Percentiles rank a stretch among this genome's conserved stretches.
These are phyloP conservation scores for Geotrupes spiniger DNA, from an alignment of 2,888 invertebrate species.

Conservation along the genomic window DNA sequence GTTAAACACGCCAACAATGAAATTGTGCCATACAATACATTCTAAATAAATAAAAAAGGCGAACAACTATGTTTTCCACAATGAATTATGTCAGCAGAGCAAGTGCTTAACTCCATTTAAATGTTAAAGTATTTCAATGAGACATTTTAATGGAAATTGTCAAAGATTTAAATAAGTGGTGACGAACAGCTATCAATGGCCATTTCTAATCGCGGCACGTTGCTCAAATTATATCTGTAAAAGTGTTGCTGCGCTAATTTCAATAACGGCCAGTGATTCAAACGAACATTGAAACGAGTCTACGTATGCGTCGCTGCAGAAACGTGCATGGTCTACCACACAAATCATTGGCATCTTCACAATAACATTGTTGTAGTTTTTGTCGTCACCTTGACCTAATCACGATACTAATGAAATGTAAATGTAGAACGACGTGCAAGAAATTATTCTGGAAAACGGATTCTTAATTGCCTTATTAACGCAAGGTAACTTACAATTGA, in stretches of 20 bases:
- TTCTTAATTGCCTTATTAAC: too few species aligned
- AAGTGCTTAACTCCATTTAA: background rate
- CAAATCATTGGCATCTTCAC: constrained; percentile 24
- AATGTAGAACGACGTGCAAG: background rate
- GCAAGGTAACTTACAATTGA: too few species aligned
- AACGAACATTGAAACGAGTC: background rate
- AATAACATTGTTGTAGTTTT: constrained; percentile 21
- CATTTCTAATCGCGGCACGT: constrained; percentile 2
- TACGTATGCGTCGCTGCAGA: background rate
- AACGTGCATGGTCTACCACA: background rate
- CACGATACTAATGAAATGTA: constrained; percentile 11
- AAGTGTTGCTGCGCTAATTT: background rate
- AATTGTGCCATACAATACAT: too few species aligned
- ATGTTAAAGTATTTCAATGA: constrained; percentile 6
- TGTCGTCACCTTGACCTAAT: constrained; percentile 18
- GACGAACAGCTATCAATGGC: background rate
- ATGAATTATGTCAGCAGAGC: too few species aligned
- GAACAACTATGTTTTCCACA: too few species aligned
- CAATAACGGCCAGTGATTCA: background rate
- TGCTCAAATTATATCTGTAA: background rate
- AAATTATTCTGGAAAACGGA: too few species aligned
- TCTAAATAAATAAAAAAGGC: too few species aligned
- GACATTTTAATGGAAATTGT: constrained; percentile 3
- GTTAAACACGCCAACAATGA: too few species aligned
- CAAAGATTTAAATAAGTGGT: constrained; percentile 2